Percentiles rank a stretch among this genome's conserved stretches.
These are phyloP conservation scores for Serinus canaria DNA, from an alignment of 2,113 vertebrate genomes.

Conservation along the genomic window DNA sequence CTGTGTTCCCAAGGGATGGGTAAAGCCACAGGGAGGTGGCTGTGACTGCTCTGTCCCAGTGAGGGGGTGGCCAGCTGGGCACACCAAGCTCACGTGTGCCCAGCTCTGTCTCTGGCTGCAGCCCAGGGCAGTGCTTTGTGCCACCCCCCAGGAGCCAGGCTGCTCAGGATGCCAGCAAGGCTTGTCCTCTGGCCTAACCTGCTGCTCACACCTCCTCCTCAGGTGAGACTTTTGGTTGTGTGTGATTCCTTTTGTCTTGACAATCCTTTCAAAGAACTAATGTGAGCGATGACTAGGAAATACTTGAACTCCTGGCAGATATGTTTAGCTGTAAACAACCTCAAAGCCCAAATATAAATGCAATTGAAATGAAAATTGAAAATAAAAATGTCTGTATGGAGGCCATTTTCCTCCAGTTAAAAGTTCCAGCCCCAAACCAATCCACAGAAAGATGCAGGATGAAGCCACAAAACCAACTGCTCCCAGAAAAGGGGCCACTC, in stretches of 20 bases:
- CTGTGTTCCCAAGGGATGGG: rapidly evolving
- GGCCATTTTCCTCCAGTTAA: neutral
- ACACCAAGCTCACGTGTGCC: rapidly evolving
- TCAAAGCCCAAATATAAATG: neutral
- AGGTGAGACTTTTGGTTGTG: neutral
- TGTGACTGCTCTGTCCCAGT: rapidly evolving
- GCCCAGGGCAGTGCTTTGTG: neutral
- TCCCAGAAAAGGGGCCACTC: neutral
- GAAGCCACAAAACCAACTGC: neutral
- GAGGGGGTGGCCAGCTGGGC: neutral
- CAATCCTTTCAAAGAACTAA: neutral
- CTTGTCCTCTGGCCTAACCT: neutral
- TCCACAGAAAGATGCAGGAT: neutral
- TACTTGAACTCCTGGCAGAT: neutral
- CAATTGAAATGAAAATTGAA: neutral
- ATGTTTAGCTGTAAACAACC: neutral
- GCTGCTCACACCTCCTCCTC: neutral
- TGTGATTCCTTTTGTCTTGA: neutral
- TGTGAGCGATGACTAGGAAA: neutral
- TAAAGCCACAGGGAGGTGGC: neutral
- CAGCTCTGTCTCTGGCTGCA: rapidly evolving
- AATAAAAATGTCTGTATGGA: neutral
- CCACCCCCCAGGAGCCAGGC: neutral
- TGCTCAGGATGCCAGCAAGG: neutral
- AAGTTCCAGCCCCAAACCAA: neutral